These are phyloP conservation scores for Drosophila prosaltans DNA, from an alignment of 1,140 invertebrate genomes.

Conservation along the genomic window DNA sequence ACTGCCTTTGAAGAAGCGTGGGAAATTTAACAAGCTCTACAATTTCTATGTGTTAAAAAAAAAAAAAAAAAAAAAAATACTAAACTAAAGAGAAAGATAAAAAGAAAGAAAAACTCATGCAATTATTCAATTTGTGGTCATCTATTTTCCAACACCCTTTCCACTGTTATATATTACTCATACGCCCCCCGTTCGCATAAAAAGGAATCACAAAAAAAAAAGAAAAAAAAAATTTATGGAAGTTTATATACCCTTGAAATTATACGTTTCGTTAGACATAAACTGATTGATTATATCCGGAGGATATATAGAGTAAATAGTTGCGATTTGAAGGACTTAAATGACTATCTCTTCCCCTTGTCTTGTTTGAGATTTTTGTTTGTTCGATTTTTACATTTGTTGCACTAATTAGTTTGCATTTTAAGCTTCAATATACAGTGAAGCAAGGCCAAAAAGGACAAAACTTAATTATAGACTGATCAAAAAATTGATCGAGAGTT, in stretches of 20 bases:
- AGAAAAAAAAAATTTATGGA: background rate
- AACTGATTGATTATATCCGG: background rate
- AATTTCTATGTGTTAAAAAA: constrained; percentile 21
- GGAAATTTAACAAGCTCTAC: constrained; percentile 64
- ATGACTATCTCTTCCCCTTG: background rate
- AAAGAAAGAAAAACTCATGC: constrained; percentile 47
- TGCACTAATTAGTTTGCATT: constrained; percentile 34
- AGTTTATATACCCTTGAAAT: background rate
- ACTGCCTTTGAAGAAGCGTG: constrained; percentile 55
- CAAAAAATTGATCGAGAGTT: too few relatives aligned
- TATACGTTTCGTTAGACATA: background rate
- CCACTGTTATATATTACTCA: constrained; percentile 31
- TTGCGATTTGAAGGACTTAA: background rate
- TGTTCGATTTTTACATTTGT: constrained; percentile 28
- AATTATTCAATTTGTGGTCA: constrained; percentile 74
- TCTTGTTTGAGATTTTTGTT: background rate
- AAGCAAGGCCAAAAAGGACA: background rate
- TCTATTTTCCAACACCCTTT: constrained; percentile 29
- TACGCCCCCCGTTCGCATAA: constrained; percentile 19
- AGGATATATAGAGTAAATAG: background rate
- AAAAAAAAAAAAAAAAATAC: constrained; percentile 9
- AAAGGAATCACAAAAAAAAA: background rate
- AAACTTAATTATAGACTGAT: too few relatives aligned
- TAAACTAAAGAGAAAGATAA: constrained; percentile 10
- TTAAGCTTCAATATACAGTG: constrained; percentile 5